These are phyloP conservation scores for Setipinna tenuifilis DNA, from an alignment of 2,797 vertebrate species.

Conservation along the genomic window DNA sequence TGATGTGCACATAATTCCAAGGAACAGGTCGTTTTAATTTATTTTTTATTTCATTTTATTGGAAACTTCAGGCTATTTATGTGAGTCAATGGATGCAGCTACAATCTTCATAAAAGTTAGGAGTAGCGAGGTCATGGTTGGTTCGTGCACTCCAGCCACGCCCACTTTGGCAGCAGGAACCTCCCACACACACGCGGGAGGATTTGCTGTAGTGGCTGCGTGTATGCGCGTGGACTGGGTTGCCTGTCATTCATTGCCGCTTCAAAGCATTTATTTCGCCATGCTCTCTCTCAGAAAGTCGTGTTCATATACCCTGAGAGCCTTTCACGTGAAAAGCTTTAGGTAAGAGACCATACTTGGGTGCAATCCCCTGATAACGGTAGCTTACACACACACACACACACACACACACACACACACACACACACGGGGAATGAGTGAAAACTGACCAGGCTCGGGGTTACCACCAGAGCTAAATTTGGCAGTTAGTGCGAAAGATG, in stretches of 20 bases:
- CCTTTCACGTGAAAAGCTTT: neutral
- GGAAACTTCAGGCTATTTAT: no score
- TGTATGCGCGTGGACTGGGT: neutral
- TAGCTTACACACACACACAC: neutral
- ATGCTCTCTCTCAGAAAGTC: neutral
- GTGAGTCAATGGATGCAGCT: no score
- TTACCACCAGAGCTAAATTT: slow-evolving; percentile 10
- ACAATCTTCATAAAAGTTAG: no score
- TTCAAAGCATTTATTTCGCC: neutral
- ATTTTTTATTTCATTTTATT: no score
- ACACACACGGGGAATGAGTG: neutral
- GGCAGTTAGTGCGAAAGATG: neutral
- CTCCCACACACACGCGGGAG: neutral
- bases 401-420: no score
- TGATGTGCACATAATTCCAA: no score
- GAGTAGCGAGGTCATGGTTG: no score
- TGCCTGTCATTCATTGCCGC: neutral
- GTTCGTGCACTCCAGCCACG: neutral
- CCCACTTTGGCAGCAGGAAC: neutral
- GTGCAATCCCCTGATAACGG: neutral
- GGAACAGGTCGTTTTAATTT: no score
- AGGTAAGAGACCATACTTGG: neutral
- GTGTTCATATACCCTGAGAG: neutral
- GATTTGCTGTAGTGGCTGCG: neutral
- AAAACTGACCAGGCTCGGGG: neutral